Base-by-base conservation (phyloP, 2,113 vertebrate species). In the Piaya cayana region DNA sequence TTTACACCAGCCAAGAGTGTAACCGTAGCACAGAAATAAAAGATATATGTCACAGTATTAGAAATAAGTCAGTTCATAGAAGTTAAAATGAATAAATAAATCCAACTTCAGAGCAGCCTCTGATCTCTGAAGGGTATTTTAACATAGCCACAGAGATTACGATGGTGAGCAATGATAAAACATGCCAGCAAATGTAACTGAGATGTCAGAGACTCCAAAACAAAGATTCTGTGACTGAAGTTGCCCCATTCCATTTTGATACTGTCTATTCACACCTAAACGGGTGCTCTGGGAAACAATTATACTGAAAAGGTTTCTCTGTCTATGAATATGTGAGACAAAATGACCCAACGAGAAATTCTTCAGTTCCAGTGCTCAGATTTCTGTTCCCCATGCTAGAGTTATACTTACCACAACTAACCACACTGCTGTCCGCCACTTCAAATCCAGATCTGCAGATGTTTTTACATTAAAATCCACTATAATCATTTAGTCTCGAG, bases 71-170 rank as follows among this genome's bases (percentile, higher is more conserved):
- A 43, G 42, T 55, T 65, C 78, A 29, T 29, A 65, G 25, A 69
- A 93, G n/a, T 64, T 82, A 79, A 60, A 85, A 82, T 69, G 8
- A 76, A 67, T 63, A 86, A 89, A 62, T 79, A 86, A 92, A 92
- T 63, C 52, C 6, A 25, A 20, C 75, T 90, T 89, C 58, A 88
- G 80, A 56, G 59, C 47, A 80, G 42, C 4, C 82, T 49, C 76
- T 74, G 55, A 30, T 56, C 34, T 83, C 88, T 65, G 75, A 87
- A 80, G 42, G 53, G 53, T 39, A 29, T 43, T 90, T 43, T 11
- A 49, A 49, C 47, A 49, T 21, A 94, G 53, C 67, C 52, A 64
- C 34, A 19, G 18, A 52, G 53, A 36, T 64, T 59, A 70, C 12
- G 30, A 76, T 63, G 62, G 78, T 36, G 89, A 58, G 22, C 23